Evolutionary conservation across 1,140 invertebrate species (phyloP).

Genomic region (Drosophila watanabei): DNA sequence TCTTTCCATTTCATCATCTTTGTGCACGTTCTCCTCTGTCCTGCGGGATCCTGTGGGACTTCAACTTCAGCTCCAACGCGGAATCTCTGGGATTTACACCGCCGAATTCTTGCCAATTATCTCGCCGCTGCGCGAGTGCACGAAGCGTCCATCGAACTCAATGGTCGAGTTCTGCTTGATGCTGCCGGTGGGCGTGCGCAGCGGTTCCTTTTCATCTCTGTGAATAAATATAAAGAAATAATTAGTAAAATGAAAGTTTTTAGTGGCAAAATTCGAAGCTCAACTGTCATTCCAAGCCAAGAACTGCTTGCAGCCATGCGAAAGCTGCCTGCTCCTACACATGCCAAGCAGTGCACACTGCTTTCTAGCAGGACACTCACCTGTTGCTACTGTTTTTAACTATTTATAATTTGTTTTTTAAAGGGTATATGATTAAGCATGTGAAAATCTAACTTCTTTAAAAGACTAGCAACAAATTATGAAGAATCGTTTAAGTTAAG

Average conservation of each 20-base stretch:
- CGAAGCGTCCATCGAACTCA: constrained; percentile 92
- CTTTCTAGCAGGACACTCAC: constrained; percentile 5
- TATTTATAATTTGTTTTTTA: background rate
- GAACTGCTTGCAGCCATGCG: constrained; percentile 15
- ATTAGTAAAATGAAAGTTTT: background rate
- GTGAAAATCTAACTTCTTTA: background rate
- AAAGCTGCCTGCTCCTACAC: constrained; percentile 10
- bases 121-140: constrained; percentile 91
- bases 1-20: background rate
- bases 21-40: constrained; percentile 19
- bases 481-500: background rate
- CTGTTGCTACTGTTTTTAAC: background rate
- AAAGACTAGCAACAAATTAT: background rate
- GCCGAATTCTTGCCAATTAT: constrained; percentile 94
- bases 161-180: constrained; percentile 91
- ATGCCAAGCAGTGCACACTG: constrained; percentile 18
- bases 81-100: constrained; percentile 87
- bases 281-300: constrained; percentile 5
- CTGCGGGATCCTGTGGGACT: constrained; percentile 9
- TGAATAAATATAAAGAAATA: background rate
- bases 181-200: constrained; percentile 89
- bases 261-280: background rate
- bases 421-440: background rate
- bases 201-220: constrained; percentile 93
- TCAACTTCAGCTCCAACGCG: background rate